These are phyloP conservation scores for Drosophila nr. fundita DNA, from an alignment of 2,888 invertebrate genomes.

Conservation along the genomic window DNA sequence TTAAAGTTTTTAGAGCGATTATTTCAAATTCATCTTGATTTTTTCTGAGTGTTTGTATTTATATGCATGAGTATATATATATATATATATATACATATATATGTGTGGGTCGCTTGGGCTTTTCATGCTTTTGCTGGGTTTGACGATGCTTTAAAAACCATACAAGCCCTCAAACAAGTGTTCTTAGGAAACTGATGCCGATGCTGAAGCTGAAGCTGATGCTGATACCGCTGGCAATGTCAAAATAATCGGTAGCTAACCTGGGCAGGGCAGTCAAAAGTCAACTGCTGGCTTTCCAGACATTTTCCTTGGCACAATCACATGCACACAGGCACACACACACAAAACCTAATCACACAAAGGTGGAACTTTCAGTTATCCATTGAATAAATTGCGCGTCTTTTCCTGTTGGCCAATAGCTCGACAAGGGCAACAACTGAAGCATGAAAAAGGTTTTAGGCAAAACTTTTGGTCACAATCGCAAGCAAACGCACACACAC, in stretches of 20 bases:
- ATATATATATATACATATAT: neutral
- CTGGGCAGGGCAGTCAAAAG: slow-evolving; percentile 61
- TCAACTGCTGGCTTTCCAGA: slow-evolving; percentile 62
- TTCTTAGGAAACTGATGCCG: slow-evolving; percentile 42
- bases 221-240: slow-evolving; percentile 54
- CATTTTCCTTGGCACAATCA: slow-evolving; percentile 24
- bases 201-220: slow-evolving; percentile 17
- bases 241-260: slow-evolving; percentile 66
- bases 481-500: neutral
- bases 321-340: slow-evolving; percentile 15
- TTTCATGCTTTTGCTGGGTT: slow-evolving; percentile 39
- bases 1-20: neutral
- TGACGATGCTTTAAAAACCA: slow-evolving; percentile 62
- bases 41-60: neutral
- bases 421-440: slow-evolving; percentile 41
- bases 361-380: slow-evolving; percentile 59
- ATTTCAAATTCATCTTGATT: neutral
- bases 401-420: slow-evolving; percentile 42
- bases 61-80: neutral
- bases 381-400: slow-evolving; percentile 53
- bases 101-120: slow-evolving; percentile 39
- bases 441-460: slow-evolving; percentile 78
- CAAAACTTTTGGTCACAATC: slow-evolving; percentile 45
- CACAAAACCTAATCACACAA: slow-evolving; percentile 17
- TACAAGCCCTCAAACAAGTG: slow-evolving; percentile 55